Percentiles rank a stretch among this genome's conserved stretches.
phyloP scores from a whole-genome alignment of 2,888 invertebrate genomes.

The Azorinus chamasolen region DNA sequence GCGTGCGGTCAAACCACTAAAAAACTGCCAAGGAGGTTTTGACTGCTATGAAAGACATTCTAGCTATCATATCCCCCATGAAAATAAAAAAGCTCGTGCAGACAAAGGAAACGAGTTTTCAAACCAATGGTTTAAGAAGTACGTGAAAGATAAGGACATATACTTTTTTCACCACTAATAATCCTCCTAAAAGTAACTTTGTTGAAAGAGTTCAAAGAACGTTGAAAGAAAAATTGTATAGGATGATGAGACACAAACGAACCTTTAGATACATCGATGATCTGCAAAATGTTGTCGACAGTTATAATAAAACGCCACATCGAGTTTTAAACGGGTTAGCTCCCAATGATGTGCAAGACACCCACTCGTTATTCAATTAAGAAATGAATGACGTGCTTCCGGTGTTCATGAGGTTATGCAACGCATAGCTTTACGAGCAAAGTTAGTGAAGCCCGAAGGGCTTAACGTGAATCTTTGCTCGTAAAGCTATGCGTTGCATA shows the following conservation, averaged over 20 bases:
- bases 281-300: constrained; percentile 30
- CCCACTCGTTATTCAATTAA: no score
- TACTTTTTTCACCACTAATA: constrained; percentile 51
- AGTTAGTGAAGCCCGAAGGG: no score
- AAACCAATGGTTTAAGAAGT: constrained; percentile 47
- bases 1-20: constrained; percentile 34
- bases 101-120: constrained; percentile 47
- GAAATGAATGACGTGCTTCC: no score
- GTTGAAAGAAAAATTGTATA: constrained; percentile 42
- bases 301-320: constrained; percentile 53
- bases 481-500: no score
- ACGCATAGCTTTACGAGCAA: no score
- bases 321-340: constrained; percentile 35
- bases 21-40: constrained; percentile 40
- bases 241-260: constrained; percentile 48
- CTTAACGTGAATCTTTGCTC: no score
- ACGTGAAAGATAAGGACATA: constrained; percentile 37
- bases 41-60: constrained; percentile 43
- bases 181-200: constrained; percentile 48
- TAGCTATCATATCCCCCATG: constrained; percentile 16
- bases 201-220: constrained; percentile 51
- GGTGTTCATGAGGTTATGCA: no score
- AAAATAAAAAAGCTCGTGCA: constrained; percentile 30
- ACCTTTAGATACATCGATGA: constrained; percentile 51
- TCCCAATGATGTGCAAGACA: constrained; percentile 44